Percentiles rank a stretch among this genome's conserved stretches.
These are phyloP conservation scores for Rhabdophis nuchalis DNA, from an alignment of 2,797 vertebrate species.

Conservation along the genomic window DNA sequence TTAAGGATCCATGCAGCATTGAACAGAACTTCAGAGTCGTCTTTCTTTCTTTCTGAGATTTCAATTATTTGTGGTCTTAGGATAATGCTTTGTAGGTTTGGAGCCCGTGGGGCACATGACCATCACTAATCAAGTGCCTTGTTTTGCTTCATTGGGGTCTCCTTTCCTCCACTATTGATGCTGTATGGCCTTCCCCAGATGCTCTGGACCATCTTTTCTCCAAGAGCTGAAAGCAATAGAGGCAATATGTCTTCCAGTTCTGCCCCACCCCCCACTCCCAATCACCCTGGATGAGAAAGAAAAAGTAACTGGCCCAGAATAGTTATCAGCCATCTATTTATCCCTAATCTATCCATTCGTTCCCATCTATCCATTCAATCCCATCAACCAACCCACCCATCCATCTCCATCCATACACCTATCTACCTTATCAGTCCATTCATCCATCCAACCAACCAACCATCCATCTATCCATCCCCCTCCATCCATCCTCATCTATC, in stretches of 20 bases:
- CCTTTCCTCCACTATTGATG: neutral
- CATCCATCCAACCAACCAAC: neutral
- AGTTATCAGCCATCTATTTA: neutral
- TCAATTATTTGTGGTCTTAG: neutral
- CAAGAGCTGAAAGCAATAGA: neutral
- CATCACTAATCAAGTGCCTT: neutral
- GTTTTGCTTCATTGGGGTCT: neutral
- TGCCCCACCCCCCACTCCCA: neutral
- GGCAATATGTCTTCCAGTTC: neutral
- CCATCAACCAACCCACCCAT: no score
- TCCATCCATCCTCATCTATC: neutral
- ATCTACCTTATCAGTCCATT: no score
- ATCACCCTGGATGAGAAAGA: neutral
- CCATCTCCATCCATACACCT: neutral
- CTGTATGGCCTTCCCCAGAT: neutral
- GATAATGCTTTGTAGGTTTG: neutral
- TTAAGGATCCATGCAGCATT: neutral
- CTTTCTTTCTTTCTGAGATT: constrained; percentile 7
- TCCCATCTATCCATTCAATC: neutral
- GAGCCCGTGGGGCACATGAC: neutral
- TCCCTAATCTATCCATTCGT: neutral
- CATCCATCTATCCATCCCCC: neutral
- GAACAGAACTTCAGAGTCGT: neutral
- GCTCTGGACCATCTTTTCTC: neutral
- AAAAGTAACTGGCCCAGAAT: neutral